Evolutionary conservation across 1,140 invertebrate genomes (phyloP), one percentile per base, ranked within the genome.

Genomic region (Drosophila sp.): DNA sequence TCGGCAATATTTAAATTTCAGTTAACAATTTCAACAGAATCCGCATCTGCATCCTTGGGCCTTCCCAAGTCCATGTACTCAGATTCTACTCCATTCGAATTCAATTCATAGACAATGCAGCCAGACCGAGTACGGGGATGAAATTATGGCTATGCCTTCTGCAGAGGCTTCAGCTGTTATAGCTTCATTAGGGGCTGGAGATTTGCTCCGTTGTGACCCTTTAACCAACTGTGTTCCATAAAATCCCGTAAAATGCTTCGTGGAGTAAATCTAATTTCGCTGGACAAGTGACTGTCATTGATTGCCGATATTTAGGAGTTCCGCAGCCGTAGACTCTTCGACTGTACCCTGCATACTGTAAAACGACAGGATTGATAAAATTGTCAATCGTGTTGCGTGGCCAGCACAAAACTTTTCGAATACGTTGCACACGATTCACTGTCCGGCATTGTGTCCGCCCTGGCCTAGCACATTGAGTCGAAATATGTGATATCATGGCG

Each of bases 251-350:
- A 82, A 86, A 79, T 82, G 76, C 73, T 82, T 65, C 70, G 70
- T 89, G 61, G 65, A 87, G 72, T 83, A 83, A 83, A 83, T 87
- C 83, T 79, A 83, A 87, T 83, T 89, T 87, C 60, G 70, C 76
- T 69, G 76, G 84, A 89, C 84, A 87, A 83, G 76, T 87, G 83
- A 89, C 66, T 87, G 79, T 79, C 84, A 87, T 87, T 82, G 83
- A 87, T 82, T 79, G 83, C 62, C 76, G 66, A 86, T 83, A 82
- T 76, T 72, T 76, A 76, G 63, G 72, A 79, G 74, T 62, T 47
- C 62, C 67, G 70, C 62, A 66, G 3, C 41, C 68, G 62, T 57
- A 67, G 5, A 40, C 11, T 23, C 5, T 47, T 11, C n/a, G 11
- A 4, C n/a, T 25, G 11, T 17, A 30, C 29, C 38, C 27, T 41